phyloP scores from a whole-genome alignment of 2,797 vertebrate genomes.

The Melanotaenia maccullochi region DNA sequence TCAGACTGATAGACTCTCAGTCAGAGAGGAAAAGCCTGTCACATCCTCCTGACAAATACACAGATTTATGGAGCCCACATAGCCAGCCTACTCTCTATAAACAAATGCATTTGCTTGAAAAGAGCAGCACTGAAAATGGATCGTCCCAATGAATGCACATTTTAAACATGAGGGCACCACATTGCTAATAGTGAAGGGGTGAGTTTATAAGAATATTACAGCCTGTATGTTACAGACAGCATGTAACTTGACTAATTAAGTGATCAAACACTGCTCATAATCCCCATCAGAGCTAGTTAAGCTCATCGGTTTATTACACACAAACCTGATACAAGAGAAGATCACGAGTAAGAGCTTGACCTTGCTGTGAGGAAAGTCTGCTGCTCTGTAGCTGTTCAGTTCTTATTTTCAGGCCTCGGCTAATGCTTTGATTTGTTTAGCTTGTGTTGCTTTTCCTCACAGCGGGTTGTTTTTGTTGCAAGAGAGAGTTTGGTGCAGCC shows the following conservation, averaged over 20 bases:
- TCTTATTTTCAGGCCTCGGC: slow-evolving; percentile 31
- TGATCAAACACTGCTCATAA: slow-evolving; percentile 71
- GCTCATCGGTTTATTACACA: slow-evolving; percentile 65
- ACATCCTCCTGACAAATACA: slow-evolving; percentile 81
- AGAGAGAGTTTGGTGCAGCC: slow-evolving; percentile 65
- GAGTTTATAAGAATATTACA: slow-evolving; percentile 63
- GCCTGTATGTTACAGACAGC: slow-evolving; percentile 45
- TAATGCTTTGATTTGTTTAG: slow-evolving; percentile 71
- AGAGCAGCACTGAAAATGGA: slow-evolving; percentile 73
- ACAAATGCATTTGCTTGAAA: slow-evolving; percentile 80
- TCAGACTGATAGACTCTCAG: slow-evolving; percentile 83
- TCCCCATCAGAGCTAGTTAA: slow-evolving; percentile 68
- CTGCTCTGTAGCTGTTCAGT: slow-evolving; percentile 41
- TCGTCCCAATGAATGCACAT: slow-evolving; percentile 58
- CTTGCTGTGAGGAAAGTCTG: slow-evolving; percentile 53
- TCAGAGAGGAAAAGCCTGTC: slow-evolving; percentile 82
- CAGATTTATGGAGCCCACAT: slow-evolving; percentile 81
- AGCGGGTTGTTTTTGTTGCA: slow-evolving; percentile 50
- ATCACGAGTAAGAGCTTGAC: slow-evolving; percentile 61
- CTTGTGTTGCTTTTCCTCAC: slow-evolving; percentile 20
- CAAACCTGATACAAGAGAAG: slow-evolving; percentile 39
- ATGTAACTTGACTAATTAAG: slow-evolving; percentile 70
- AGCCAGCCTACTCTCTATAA: slow-evolving; percentile 73
- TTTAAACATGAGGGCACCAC: slow-evolving; percentile 52
- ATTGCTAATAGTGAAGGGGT: slow-evolving; percentile 32